Evolutionary conservation across 2,113 vertebrate species (phyloP), one percentile per base, ranked within the genome.

Genomic region (Epinephelus fuscoguttatus): DNA sequence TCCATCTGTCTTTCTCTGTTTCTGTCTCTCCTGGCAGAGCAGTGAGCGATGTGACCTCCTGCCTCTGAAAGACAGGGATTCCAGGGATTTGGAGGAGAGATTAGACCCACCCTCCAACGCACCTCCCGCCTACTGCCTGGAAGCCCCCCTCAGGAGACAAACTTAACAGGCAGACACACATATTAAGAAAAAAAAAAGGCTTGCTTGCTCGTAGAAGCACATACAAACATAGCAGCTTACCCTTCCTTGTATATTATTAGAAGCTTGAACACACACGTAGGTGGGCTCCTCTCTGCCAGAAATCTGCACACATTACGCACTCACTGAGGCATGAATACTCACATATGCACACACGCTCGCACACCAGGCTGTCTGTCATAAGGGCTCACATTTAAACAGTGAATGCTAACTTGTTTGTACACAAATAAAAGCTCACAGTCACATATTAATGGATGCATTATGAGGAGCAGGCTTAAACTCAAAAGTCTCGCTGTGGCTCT

Each of bases 61-160:
- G 81, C 70, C 62, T 86, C 81, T 69, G 6, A 90, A 84, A 88
- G 78, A 87, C 81, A 76, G 62, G 52, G 84, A 92, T 90, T 91
- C 78, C 81, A 82, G 70, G 81, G 82, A 89, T 90, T 91, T 86
- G 53, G 69, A 83, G 74, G 53, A 87, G 84, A 87, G 84, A 80
- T 85, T 84, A 82, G 17, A 59, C 49, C 81, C 53, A 57, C 49
- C 77, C 78, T 81, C 60, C 25, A 25, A 52, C 12, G 6, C 13
- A 2, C 60, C 57, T 82, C 62, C 50, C 19, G 19, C 81, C 75
- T 74, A 67, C 78, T 63, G 50, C 77, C 70, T 84, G 55, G 63
- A 71, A 77, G 78, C 45, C 67, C n/a, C n/a, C 83, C 88, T 77
- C 66, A 59, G 61, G 81, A 89, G 75, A 87, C 60, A 11, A 77